Conservation (phyloP, 2,113 vertebrate genomes). For the Condylura cristata region DNA sequence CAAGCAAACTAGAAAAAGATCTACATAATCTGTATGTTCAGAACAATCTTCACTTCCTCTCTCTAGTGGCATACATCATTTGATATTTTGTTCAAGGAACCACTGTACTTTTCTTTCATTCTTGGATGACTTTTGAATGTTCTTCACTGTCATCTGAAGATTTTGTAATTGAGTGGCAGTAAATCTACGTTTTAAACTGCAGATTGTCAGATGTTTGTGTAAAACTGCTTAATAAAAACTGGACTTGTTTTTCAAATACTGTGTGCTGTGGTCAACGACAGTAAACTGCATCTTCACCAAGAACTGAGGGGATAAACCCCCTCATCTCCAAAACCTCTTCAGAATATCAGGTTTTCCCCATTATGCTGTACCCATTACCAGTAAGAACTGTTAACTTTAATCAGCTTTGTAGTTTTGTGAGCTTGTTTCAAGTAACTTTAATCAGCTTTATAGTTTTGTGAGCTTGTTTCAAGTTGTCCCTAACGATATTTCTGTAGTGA, state of each 20-base stretch:
- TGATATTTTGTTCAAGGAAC: conserved; percentile 78
- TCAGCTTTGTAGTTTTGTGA: not conserved
- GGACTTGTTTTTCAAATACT: conserved; percentile 71
- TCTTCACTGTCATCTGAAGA: conserved; percentile 77
- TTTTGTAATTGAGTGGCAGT: conserved; percentile 78
- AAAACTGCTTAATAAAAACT: conserved; percentile 85
- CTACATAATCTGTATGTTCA: conserved; percentile 68
- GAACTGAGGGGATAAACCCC: not conserved
- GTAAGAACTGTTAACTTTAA: not conserved
- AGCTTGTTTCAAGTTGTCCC: not conserved
- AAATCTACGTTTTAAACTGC: conserved; percentile 76
- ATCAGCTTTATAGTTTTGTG: not conserved
- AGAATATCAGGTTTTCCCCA: not conserved
- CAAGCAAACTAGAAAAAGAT: conserved; percentile 68
- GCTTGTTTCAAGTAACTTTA: not conserved
- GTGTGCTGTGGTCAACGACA: not conserved
- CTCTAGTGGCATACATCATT: conserved; percentile 65
- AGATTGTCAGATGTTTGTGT: conserved; percentile 82
- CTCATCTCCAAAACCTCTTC: not conserved
- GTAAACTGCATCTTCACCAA: not conserved
- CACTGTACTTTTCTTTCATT: conserved; percentile 45
- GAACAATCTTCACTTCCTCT: not conserved
- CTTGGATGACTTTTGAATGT: conserved; percentile 78
- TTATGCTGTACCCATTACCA: not conserved
- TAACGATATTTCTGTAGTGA: not conserved